Conservation (phyloP, 2,797 vertebrate genomes). For the Ammospiza maritima region DNA sequence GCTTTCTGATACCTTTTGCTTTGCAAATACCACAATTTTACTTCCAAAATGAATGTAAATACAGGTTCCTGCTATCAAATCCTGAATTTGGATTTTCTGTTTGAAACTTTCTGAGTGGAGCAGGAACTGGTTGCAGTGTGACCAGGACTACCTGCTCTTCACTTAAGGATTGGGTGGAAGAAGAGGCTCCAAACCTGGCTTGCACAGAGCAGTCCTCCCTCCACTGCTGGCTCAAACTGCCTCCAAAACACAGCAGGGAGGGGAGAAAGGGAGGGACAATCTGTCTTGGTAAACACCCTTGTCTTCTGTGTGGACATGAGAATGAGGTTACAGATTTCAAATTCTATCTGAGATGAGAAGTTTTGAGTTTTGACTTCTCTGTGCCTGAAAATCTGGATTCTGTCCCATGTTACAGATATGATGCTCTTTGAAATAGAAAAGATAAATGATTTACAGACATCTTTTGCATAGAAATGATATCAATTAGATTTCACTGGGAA, state of each 20-base stretch:
- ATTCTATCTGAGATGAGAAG: neutral
- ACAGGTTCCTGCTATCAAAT: neutral
- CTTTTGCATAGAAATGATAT: slow-evolving; percentile 69
- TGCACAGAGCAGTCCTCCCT: neutral
- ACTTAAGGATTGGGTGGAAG: neutral
- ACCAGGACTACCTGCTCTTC: neutral
- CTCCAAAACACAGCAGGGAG: neutral
- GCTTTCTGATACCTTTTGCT: neutral
- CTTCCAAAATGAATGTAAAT: neutral
- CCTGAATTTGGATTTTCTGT: neutral
- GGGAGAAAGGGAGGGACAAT: neutral
- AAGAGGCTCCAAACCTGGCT: neutral
- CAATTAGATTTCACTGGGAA: slow-evolving; percentile 71
- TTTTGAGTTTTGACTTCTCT: neutral
- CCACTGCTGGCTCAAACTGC: neutral
- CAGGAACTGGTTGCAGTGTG: neutral
- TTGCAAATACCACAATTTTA: neutral
- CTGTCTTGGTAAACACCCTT: neutral
- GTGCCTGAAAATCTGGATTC: slow-evolving; percentile 34
- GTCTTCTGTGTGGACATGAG: neutral
- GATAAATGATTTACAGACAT: slow-evolving; percentile 70
- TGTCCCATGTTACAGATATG: slow-evolving; percentile 42
- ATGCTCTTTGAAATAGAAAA: slow-evolving; percentile 59
- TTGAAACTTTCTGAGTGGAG: neutral
- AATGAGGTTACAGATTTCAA: neutral